A percentile compares a stretch with the other conserved stretches of the same genome.
Evolutionary conservation across 2,888 invertebrate species (phyloP).

Genomic region (Orgyia antiqua): DNA sequence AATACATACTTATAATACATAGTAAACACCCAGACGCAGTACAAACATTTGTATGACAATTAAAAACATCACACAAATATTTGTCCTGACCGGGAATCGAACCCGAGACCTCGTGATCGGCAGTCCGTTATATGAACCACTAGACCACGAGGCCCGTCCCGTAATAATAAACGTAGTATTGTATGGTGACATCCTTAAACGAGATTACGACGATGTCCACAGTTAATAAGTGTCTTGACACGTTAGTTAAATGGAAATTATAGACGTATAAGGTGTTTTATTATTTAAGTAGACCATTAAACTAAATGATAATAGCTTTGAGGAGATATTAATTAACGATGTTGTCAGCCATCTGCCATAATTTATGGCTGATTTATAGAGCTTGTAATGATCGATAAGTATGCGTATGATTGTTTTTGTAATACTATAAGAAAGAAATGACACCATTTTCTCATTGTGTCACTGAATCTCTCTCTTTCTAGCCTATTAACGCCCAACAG

Average conservation of each 20-base stretch:
- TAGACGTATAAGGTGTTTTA: conserved; percentile 25
- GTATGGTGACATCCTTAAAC: conserved; percentile 19
- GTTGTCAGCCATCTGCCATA: conserved; percentile 19
- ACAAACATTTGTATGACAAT: too few species aligned
- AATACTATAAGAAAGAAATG: conserved; percentile 18
- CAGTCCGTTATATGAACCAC: too few species aligned
- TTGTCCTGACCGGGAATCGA: too few species aligned
- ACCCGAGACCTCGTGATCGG: too few species aligned
- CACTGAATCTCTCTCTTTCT: too few species aligned
- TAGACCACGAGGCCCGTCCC: too few species aligned
- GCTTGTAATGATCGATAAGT: conserved; percentile 4
- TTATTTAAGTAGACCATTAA: conserved; percentile 34
- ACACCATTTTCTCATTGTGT: conserved; percentile 4
- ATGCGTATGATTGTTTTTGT: conserved; percentile 5
- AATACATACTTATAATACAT: too few species aligned
- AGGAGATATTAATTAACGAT: conserved; percentile 16
- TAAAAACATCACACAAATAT: too few species aligned
- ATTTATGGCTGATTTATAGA: conserved; percentile 9
- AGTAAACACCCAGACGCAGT: too few species aligned
- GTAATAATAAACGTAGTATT: too few species aligned
- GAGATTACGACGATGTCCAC: conserved; percentile 13
- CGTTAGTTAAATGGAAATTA: conserved; percentile 31
- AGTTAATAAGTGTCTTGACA: conserved; percentile 26
- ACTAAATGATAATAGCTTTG: conserved; percentile 25
- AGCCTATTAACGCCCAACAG: too few species aligned